These are phyloP conservation scores for Zaprionus capensis DNA, from an alignment of 1,140 invertebrate species.

Conservation along the genomic window DNA sequence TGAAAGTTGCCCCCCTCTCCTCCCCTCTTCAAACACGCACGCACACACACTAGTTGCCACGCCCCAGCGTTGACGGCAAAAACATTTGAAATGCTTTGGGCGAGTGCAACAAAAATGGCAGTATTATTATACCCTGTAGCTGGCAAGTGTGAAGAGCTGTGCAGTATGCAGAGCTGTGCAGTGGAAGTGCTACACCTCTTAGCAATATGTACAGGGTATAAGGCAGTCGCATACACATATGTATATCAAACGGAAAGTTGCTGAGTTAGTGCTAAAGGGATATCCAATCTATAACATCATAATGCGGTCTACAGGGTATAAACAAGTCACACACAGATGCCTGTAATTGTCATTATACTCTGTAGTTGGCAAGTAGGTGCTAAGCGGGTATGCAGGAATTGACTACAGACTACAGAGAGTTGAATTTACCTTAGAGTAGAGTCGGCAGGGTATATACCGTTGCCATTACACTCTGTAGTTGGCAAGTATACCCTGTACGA, in stretches of 20 bases:
- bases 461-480: neutral
- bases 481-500: neutral
- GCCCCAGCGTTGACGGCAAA: constrained; percentile 61
- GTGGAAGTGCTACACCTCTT: too few relatives aligned
- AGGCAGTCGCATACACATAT: neutral
- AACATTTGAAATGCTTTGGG: constrained; percentile 47
- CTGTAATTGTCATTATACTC: neutral
- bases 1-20: constrained; percentile 62
- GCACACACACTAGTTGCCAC: constrained; percentile 38
- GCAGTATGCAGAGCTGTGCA: neutral
- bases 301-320: too few relatives aligned
- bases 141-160: neutral
- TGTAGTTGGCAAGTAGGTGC: neutral
- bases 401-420: too few relatives aligned
- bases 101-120: constrained; percentile 38
- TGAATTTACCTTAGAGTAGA: too few relatives aligned
- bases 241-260: neutral
- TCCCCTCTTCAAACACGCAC: constrained; percentile 12
- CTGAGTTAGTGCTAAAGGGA: too few relatives aligned
- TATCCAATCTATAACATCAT: too few relatives aligned
- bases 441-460: neutral
- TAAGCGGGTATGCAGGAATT: too few relatives aligned
- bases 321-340: too few relatives aligned
- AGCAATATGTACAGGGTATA: neutral
- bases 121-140: constrained; percentile 14